Percentiles rank a stretch among this genome's conserved stretches.
phyloP scores from a whole-genome alignment of 1,140 invertebrate species.

The Drosophila sucinea region DNA sequence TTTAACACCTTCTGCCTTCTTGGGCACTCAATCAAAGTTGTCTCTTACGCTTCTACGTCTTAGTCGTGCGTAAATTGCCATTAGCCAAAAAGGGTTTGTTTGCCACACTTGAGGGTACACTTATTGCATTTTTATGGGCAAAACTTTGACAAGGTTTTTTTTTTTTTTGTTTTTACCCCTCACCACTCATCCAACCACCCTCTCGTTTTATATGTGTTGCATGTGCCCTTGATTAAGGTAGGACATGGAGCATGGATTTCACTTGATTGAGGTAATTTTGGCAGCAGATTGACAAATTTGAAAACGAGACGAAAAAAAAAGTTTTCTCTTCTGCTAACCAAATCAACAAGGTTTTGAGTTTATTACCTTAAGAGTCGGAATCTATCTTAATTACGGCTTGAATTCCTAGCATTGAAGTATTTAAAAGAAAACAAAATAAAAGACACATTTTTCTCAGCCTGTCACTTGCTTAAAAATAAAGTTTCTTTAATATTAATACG shows the following conservation, averaged over 20 bases:
- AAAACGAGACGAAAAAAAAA: background rate
- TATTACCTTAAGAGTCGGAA: background rate
- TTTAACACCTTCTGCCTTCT: slow-evolving; percentile 68
- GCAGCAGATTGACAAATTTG: slow-evolving; percentile 9
- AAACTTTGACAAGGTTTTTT: slow-evolving; percentile 50
- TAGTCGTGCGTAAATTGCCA: slow-evolving; percentile 78
- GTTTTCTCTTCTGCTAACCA: background rate
- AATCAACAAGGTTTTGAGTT: background rate
- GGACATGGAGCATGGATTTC: slow-evolving; percentile 20
- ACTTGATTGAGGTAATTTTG: slow-evolving; percentile 22
- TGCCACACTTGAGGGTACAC: slow-evolving; percentile 56
- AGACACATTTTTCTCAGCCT: too few species aligned
- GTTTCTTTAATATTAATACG: too few species aligned
- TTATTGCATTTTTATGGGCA: slow-evolving; percentile 75
- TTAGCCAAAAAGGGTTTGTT: slow-evolving; percentile 63
- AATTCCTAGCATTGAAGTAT: too few species aligned
- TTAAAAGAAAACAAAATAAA: too few species aligned
- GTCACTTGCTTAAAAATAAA: too few species aligned
- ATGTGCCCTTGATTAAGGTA: slow-evolving; percentile 52
- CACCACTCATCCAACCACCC: too few species aligned
- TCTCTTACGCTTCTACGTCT: slow-evolving; percentile 36
- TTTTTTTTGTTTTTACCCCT: background rate
- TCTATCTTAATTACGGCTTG: background rate
- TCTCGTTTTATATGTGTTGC: slow-evolving; percentile 27
- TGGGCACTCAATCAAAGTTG: slow-evolving; percentile 75